phyloP scores from a whole-genome alignment of 2,113 vertebrate genomes.

The Oenanthe oenanthe region DNA sequence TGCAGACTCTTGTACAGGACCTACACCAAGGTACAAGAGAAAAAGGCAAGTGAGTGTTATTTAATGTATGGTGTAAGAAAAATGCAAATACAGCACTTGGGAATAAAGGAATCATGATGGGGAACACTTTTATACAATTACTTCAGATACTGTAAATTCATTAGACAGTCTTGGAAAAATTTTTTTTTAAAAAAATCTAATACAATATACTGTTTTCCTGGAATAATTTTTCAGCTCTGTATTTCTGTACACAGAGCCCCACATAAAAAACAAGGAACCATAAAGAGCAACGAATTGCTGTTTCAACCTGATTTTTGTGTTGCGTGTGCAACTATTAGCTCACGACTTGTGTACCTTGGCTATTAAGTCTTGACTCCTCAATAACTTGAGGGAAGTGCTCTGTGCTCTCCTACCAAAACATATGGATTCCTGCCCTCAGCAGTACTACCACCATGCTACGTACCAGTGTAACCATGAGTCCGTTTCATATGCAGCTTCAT shows the following conservation, averaged over 20 bases:
- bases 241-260: neutral
- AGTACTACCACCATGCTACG: neutral
- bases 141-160: neutral
- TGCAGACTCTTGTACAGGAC: slow-evolving; percentile 67
- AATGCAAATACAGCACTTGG: neutral
- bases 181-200: accelerated
- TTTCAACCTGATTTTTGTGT: neutral
- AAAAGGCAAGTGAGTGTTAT: neutral
- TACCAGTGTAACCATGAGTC: slow-evolving; percentile 86
- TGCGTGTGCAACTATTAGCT: neutral
- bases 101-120: neutral
- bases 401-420: neutral
- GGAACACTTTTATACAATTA: neutral
- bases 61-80: neutral
- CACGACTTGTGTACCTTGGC: neutral
- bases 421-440: neutral
- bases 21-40: slow-evolving; percentile 27
- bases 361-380: neutral
- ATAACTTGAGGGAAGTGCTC: neutral
- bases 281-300: neutral
- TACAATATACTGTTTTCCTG: neutral
- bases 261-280: neutral
- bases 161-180: neutral
- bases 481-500: slow-evolving; percentile 98
- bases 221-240: neutral